These are phyloP conservation scores for Cryptocheilus praepositus DNA, from an alignment of 2,888 invertebrate genomes.

Conservation along the genomic window DNA sequence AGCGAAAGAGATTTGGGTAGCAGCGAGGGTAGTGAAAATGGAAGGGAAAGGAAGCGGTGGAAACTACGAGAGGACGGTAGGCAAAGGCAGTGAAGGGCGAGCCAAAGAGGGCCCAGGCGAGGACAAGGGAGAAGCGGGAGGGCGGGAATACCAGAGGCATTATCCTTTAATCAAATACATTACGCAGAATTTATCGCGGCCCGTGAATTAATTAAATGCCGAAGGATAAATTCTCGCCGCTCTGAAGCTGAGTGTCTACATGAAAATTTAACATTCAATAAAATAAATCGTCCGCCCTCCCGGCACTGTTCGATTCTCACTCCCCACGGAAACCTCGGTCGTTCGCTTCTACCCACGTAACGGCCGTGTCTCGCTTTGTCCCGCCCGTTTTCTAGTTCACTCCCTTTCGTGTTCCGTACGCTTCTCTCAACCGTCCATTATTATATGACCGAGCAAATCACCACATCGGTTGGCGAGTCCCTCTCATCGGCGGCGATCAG, in stretches of 20 bases:
- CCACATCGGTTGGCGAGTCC: slow-evolving; percentile 32
- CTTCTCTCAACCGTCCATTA: slow-evolving; percentile 28
- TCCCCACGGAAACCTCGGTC: slow-evolving; percentile 45
- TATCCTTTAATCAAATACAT: slow-evolving; percentile 75
- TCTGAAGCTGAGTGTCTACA: slow-evolving; percentile 64
- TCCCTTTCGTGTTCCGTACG: slow-evolving; percentile 13
- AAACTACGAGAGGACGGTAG: slow-evolving; percentile 41
- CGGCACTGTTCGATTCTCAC: slow-evolving; percentile 56
- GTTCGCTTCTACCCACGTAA: slow-evolving; percentile 21
- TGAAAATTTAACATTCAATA: slow-evolving; percentile 72
- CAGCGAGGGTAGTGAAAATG: slow-evolving; percentile 28
- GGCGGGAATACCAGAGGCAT: slow-evolving; percentile 69
- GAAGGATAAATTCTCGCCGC: slow-evolving; percentile 72
- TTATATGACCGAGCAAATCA: slow-evolving; percentile 51
- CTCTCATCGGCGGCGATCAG: neutral
- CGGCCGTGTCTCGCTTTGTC: too few relatives aligned
- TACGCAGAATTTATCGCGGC: slow-evolving; percentile 73
- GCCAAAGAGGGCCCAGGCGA: slow-evolving; percentile 42
- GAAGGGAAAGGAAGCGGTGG: slow-evolving; percentile 34
- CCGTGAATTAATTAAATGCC: slow-evolving; percentile 74
- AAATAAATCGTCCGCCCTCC: slow-evolving; percentile 66
- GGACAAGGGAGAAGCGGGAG: slow-evolving; percentile 37
- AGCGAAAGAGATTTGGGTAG: neutral
- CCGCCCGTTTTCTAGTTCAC: neutral
- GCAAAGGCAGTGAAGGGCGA: slow-evolving; percentile 42